Base-by-base conservation (phyloP, 2,888 invertebrate species). In the Cylloceria caligata region DNA sequence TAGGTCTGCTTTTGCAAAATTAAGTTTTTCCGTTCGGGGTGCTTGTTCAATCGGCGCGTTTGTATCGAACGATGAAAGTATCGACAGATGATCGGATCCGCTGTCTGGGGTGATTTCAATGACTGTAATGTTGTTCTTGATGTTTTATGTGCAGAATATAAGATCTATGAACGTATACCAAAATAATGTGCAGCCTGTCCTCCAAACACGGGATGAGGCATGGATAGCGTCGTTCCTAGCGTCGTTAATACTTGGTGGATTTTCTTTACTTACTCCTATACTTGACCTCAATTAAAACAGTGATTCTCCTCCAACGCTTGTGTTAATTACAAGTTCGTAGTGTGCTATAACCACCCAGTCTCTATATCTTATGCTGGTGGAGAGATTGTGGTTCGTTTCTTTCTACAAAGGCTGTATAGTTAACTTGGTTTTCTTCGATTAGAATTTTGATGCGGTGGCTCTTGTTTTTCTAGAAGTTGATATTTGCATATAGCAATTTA, bases 161-260 rank as follows among this genome's bases (percentile, higher is more conserved):
- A 73, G 39, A 11, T 64, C 64, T 64, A 16, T 78, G 71, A 11
- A 72, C 34, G 19, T 78, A 78, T 4, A 78, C 42, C 11, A 78
- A n/a, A 4, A 78, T 55, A 11, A 78, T 71, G 27, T 78, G 78
- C 19, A 78, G 34, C n/a, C 71, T 49, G 16, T 71, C 52, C 2
- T 78, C 71, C 24, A 39, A 19, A 13, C 36, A 78, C 2, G 78
- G 68, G 24, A 71, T n/a, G 71, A 62, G 7, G 64, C 34, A 34
- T 55, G 68, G 3, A 76, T 45, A 1, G 68, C 42, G 9, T 68
- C 30, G 47, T 76, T 76, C 3, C 30, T 5, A 36, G 19, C n/a
- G 16, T 76, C 19, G 68, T 60, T 76, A 1, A 76, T 55, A 34
- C 34, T 62, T 21, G 72, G 72, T 1, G 57, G 72, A 9, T 72